Evolutionary conservation across 2,113 vertebrate genomes (phyloP).

Genomic region (Lepidiolamprologus cunningtoni): DNA sequence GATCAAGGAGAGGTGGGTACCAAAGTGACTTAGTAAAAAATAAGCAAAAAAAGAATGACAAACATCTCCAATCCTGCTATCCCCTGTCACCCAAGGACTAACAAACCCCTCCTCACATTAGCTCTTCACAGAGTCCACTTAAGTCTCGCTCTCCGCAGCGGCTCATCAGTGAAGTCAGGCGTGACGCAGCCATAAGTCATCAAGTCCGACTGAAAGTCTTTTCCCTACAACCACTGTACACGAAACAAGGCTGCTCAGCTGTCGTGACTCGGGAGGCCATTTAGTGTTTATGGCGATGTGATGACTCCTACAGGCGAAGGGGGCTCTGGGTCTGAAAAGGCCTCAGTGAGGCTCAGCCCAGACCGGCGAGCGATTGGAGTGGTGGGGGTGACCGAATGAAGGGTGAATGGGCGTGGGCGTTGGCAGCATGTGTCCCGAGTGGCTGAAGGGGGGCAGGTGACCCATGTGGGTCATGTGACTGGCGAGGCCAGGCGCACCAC

Average conservation of each 20-base stretch:
- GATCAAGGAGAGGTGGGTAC: conserved; percentile 67
- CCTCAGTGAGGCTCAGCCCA: conserved; percentile 84
- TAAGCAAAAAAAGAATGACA: conserved; percentile 60
- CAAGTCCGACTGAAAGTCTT: conserved; percentile 33
- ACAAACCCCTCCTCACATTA: conserved; percentile 16
- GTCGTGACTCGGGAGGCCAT: conserved; percentile 12
- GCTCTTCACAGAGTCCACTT: conserved; percentile 36
- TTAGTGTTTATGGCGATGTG: conserved; percentile 51
- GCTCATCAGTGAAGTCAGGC: conserved; percentile 27
- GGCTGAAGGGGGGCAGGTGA: conserved; percentile 91
- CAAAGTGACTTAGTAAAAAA: conserved; percentile 77
- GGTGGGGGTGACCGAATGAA: conserved; percentile 85
- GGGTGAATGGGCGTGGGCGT: conserved; percentile 97
- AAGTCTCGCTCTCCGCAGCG: conserved; percentile 12
- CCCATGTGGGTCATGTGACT: conserved; percentile 95
- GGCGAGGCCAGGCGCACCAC: conserved; percentile 79
- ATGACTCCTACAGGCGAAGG: conserved; percentile 5
- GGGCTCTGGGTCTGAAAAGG: not conserved
- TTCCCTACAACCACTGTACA: conserved; percentile 41
- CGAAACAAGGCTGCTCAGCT: conserved; percentile 25
- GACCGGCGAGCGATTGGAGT: conserved; percentile 90
- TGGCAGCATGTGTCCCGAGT: conserved; percentile 96
- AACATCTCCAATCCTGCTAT: conserved; percentile 37
- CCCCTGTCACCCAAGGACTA: conserved; percentile 8
- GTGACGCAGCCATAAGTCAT: not conserved